These are phyloP conservation scores for Apomyelois bistriatella DNA, from an alignment of 2,888 invertebrate species.

Conservation along the genomic window DNA sequence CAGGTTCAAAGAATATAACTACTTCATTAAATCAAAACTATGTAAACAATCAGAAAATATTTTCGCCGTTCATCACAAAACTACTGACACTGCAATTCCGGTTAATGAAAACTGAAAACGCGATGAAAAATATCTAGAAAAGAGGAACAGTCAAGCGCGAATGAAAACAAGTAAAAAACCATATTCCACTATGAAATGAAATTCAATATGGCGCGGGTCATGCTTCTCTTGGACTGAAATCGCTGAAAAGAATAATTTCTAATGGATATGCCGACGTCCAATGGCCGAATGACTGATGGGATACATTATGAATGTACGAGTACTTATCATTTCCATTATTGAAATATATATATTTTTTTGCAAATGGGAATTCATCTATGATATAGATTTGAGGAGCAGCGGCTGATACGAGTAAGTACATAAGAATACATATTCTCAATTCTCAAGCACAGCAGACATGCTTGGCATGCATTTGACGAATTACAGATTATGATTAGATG, in stretches of 20 bases:
- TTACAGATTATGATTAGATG: too few relatives aligned
- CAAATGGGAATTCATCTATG: background rate
- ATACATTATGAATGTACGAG: background rate
- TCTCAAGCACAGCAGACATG: too few relatives aligned
- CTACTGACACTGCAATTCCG: background rate
- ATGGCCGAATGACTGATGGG: constrained; percentile 46
- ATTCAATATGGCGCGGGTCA: constrained; percentile 36
- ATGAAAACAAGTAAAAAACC: constrained; percentile 32
- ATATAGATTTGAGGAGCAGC: too few relatives aligned
- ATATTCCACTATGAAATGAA: constrained; percentile 37
- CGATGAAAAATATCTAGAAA: background rate
- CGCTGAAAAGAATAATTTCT: constrained; percentile 48
- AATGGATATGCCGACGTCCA: constrained; percentile 50
- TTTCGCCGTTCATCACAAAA: background rate
- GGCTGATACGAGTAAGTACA: too few relatives aligned
- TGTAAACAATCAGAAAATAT: too few relatives aligned
- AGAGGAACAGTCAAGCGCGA: constrained; percentile 21
- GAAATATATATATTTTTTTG: background rate
- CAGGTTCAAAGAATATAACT: background rate
- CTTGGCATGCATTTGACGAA: too few relatives aligned
- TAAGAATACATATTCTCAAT: too few relatives aligned
- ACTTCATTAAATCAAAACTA: background rate
- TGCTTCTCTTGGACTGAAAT: constrained; percentile 31
- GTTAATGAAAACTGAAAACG: constrained; percentile 6
- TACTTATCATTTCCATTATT: background rate